Evolutionary conservation across 2,797 vertebrate genomes (phyloP).

Genomic region (Fratercula arctica): DNA sequence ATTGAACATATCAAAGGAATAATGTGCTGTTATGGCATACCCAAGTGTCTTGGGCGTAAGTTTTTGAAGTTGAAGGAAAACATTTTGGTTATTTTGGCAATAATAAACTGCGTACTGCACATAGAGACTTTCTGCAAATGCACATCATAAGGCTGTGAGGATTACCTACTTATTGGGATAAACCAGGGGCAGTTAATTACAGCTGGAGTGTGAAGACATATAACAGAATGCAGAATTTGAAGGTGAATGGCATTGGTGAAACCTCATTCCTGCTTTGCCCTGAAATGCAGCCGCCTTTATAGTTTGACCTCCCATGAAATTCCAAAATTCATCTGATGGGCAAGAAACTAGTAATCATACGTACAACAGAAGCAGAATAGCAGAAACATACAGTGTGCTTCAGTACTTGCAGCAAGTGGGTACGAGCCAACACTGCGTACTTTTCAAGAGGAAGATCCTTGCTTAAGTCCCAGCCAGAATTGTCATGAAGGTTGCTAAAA

Average conservation of each 20-base stretch:
- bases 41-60: neutral
- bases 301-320: neutral
- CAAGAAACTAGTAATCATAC: neutral
- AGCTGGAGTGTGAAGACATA: neutral
- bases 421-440: neutral
- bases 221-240: neutral
- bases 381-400: neutral
- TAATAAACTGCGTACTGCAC: neutral
- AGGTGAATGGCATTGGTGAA: neutral
- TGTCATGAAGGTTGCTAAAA: neutral
- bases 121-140: neutral
- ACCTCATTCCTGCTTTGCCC: neutral
- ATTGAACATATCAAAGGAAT: neutral
- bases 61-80: neutral
- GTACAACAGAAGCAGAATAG: neutral
- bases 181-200: neutral
- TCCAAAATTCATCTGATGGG: neutral
- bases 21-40: neutral
- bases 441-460: neutral
- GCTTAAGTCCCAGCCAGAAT: neutral
- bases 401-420: neutral
- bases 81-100: neutral
- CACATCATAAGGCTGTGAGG: neutral
- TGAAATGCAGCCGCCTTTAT: neutral
- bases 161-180: neutral